These are phyloP conservation scores for Colossoma macropomum DNA, from an alignment of 2,113 vertebrate genomes.

Conservation along the genomic window DNA sequence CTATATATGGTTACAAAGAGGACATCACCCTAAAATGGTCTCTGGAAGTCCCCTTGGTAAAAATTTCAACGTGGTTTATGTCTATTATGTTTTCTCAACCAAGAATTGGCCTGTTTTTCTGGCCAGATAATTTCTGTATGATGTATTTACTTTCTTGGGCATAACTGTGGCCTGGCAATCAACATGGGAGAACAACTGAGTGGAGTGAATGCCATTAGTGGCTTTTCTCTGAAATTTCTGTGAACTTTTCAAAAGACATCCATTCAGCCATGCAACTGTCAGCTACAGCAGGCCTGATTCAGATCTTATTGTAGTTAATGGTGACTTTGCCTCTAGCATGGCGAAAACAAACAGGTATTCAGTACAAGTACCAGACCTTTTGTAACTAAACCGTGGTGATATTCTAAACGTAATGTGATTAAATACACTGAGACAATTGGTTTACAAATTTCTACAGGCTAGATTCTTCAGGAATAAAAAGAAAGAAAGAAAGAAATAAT, in stretches of 20 bases:
- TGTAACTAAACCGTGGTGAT: neutral
- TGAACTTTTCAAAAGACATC: neutral
- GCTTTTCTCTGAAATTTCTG: neutral
- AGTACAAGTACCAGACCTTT: neutral
- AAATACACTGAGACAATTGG: too few relatives aligned
- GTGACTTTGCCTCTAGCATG: too few relatives aligned
- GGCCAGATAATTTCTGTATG: neutral
- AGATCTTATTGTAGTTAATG: neutral
- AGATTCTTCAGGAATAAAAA: neutral
- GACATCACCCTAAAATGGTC: conserved; percentile 25
- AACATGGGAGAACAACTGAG: neutral
- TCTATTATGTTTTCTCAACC: conserved; percentile 14
- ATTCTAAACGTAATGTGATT: neutral
- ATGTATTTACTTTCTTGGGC: conserved; percentile 18
- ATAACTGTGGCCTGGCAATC: conserved; percentile 36
- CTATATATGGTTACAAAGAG: conserved; percentile 17
- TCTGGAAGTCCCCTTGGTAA: conserved; percentile 47
- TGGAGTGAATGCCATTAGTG: conserved; percentile 1
- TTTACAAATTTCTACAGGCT: neutral
- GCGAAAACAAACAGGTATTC: neutral
- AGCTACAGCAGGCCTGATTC: neutral
- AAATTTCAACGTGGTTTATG: conserved; percentile 24
- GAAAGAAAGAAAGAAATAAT: neutral
- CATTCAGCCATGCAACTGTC: neutral
- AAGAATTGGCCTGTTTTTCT: neutral